phyloP scores from a whole-genome alignment of 2,113 vertebrate genomes.

The Eleginops maclovinus region DNA sequence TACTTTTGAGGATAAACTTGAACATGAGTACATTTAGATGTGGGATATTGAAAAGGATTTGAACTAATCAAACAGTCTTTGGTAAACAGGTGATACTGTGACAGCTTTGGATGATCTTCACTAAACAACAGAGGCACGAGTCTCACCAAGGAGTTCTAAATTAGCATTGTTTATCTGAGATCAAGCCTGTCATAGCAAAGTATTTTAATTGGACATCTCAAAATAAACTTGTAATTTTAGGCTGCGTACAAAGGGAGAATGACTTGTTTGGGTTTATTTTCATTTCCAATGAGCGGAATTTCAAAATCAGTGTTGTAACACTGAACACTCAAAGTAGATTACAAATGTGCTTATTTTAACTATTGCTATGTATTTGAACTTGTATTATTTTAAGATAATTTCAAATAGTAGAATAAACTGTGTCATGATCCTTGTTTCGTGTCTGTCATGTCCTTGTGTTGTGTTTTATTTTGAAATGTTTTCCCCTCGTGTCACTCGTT shows the following conservation, averaged over 20 bases:
- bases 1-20: background rate
- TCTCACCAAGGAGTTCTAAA: background rate
- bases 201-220: constrained; percentile 8
- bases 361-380: no score
- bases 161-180: background rate
- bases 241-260: constrained; percentile 12
- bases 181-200: background rate
- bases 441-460: no score
- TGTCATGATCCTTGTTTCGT: no score
- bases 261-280: constrained; percentile 4
- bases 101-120: no score
- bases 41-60: background rate
- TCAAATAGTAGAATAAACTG: no score
- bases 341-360: no score
- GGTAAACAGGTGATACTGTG: background rate
- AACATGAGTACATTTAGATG: background rate
- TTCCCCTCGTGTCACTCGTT: no score
- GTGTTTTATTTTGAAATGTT: no score
- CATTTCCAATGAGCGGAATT: background rate
- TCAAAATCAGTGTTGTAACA: background rate
- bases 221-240: constrained; percentile 27
- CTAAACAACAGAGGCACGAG: background rate
- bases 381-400: no score
- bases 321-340: no score
- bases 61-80: background rate